Evolutionary conservation across 2,797 vertebrate genomes (phyloP).

Genomic region (Danio albolineatus): DNA sequence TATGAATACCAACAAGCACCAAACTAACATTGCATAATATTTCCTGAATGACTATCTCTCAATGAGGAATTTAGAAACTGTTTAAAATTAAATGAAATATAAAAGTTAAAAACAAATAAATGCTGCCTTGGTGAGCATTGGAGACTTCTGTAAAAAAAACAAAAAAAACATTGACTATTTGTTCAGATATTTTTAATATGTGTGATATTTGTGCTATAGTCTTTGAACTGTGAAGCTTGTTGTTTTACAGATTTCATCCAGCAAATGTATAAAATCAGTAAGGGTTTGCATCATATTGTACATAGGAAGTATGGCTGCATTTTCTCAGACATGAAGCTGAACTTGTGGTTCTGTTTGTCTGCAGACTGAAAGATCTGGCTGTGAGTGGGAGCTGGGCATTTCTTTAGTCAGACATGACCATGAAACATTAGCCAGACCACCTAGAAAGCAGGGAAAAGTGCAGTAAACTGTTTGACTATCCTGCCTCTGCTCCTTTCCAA

Average conservation of each 20-base stretch:
- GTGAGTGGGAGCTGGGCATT: slow-evolving; percentile 31
- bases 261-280: neutral
- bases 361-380: slow-evolving; percentile 37
- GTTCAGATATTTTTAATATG: no score
- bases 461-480: slow-evolving; percentile 64
- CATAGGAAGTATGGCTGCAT: slow-evolving; percentile 11
- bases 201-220: neutral
- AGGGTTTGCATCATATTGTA: neutral
- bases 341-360: slow-evolving; percentile 34
- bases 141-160: no score
- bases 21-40: no score
- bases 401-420: slow-evolving; percentile 56
- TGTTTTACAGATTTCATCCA: neutral
- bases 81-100: no score
- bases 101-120: no score
- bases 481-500: slow-evolving; percentile 57
- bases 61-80: no score
- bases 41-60: no score
- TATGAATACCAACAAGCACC: no score
- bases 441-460: slow-evolving; percentile 57
- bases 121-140: no score
- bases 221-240: neutral
- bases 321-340: slow-evolving; percentile 46
- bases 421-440: slow-evolving; percentile 67
- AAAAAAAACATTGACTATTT: no score